Percentiles rank a stretch among this genome's conserved stretches.
Evolutionary conservation across 2,113 vertebrate species (phyloP).

Genomic region (Lophius piscatorius): DNA sequence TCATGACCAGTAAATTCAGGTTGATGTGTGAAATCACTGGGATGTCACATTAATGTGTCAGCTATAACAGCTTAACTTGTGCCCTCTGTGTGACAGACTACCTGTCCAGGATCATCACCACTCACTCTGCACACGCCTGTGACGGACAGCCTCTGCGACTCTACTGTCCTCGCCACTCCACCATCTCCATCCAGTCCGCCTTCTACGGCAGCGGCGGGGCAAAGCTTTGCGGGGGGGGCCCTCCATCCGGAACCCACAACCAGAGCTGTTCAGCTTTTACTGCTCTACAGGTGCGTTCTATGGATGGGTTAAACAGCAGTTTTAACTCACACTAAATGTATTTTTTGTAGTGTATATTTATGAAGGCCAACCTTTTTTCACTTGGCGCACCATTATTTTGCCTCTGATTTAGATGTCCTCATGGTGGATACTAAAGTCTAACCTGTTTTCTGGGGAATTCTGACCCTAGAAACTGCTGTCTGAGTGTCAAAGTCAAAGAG

Average conservation of each 20-base stretch:
- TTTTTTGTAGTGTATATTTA: no score
- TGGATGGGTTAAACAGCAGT: background rate
- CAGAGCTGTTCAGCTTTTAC: conserved; percentile 86
- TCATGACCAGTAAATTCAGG: no score
- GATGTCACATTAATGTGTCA: no score
- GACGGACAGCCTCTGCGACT: conserved; percentile 89
- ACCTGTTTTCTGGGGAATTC: background rate
- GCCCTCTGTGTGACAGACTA: conserved; percentile 88
- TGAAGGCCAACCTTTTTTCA: background rate
- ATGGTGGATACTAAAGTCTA: background rate
- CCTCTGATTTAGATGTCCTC: conserved; percentile 15
- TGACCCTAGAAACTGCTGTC: conserved; percentile 92
- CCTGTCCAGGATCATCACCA: conserved; percentile 91
- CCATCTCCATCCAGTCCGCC: conserved; percentile 91
- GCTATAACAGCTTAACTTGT: background rate
- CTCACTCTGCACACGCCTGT: conserved; percentile 89
- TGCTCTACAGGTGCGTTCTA: conserved; percentile 87
- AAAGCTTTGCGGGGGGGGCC: conserved; percentile 69
- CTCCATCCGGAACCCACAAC: conserved; percentile 66
- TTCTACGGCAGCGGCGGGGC: conserved; percentile 84
- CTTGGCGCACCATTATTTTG: background rate
- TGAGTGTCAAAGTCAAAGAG: conserved; percentile 93
- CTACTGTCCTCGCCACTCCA: conserved; percentile 91
- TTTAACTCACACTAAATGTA: no score
- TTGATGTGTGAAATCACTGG: background rate